Base-by-base conservation (phyloP, 2,888 invertebrate species). In the Drosophila longiperda region DNA sequence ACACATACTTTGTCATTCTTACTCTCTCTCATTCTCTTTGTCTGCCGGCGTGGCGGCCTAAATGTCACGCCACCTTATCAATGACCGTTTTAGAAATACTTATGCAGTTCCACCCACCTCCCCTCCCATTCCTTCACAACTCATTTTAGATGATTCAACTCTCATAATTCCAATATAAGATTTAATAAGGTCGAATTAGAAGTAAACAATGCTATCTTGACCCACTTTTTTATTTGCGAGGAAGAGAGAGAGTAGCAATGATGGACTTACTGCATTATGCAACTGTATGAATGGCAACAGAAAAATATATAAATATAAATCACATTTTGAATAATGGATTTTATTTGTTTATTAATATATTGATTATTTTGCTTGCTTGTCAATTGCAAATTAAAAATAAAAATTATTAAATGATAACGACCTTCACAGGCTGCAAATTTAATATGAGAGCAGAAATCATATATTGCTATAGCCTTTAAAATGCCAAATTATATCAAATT, bases 61-160 rank as follows among this genome's bases (percentile, higher is more conserved):
- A 73, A 74, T 81, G 82, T 89, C 84, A 88, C 84, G 84, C 87
- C 84, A 84, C 79, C 89, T 87, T 83, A 89, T 89, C 87, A 75
- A 78, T 74, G 64, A 34, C 58, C 26, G 11, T 63, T 50, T 49
- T 29, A 45, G 33, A 61, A 61, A 48, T 73, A 29, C 29, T 59
- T 62, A 52, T 71, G 80, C 53, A 74, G n/a, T 23, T 26, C n/a
- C 20, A 29, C 15, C 4, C 20, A 29, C 38, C 8, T n/a, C 29
- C 2, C 20, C 33, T 32, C 9, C 29, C 29, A n/a, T 38, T n/a
- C 7, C n/a, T 11, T 2, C 6, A 12, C 11, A 26, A n/a, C 23
- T 40, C 61, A 34, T 54, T 40, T 20, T 60, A n/a, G 15, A 11
- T 32, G n/a, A 38, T 34, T 36, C 38, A 45, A 42, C 29, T 34